Conservation (phyloP, 2,888 invertebrate species). For the Polymixis flavicincta region DNA sequence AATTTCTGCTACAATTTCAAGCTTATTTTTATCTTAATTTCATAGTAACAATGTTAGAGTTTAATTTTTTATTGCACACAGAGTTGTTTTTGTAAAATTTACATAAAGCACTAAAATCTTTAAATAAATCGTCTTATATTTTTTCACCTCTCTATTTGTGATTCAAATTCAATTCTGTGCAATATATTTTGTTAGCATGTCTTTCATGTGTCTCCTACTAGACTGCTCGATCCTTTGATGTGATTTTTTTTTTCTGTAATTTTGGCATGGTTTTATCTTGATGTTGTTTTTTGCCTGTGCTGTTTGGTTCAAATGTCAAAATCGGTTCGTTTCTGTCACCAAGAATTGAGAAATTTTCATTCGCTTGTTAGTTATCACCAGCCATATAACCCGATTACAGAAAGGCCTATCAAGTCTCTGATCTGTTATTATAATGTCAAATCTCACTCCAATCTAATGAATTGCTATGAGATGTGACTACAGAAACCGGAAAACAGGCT, state of each 20-base stretch:
- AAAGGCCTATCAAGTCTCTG: background rate
- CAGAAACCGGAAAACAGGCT: background rate
- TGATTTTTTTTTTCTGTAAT: slow-evolving; percentile 77
- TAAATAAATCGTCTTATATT: background rate
- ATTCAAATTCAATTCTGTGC: slow-evolving; percentile 64
- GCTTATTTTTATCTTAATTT: slow-evolving; percentile 84
- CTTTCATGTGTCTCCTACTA: slow-evolving; percentile 82
- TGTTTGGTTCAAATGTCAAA: slow-evolving; percentile 72
- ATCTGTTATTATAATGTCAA: background rate
- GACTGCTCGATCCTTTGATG: slow-evolving; percentile 83
- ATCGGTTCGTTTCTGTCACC: background rate
- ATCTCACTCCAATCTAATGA: background rate
- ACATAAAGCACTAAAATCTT: slow-evolving; percentile 11
- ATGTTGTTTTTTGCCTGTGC: slow-evolving; percentile 84
- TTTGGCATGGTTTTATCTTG: slow-evolving; percentile 85
- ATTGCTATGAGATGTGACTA: background rate
- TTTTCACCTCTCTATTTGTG: background rate
- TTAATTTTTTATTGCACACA: slow-evolving; percentile 62
- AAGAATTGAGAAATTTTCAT: background rate
- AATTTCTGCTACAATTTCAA: slow-evolving; percentile 84
- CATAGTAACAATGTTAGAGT: slow-evolving; percentile 82
- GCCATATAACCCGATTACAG: background rate
- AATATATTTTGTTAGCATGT: slow-evolving; percentile 82
- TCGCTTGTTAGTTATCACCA: background rate
- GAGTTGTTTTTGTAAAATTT: slow-evolving; percentile 64